phyloP scores from a whole-genome alignment of 2,113 vertebrate genomes.

The Ammodytes marinus region DNA sequence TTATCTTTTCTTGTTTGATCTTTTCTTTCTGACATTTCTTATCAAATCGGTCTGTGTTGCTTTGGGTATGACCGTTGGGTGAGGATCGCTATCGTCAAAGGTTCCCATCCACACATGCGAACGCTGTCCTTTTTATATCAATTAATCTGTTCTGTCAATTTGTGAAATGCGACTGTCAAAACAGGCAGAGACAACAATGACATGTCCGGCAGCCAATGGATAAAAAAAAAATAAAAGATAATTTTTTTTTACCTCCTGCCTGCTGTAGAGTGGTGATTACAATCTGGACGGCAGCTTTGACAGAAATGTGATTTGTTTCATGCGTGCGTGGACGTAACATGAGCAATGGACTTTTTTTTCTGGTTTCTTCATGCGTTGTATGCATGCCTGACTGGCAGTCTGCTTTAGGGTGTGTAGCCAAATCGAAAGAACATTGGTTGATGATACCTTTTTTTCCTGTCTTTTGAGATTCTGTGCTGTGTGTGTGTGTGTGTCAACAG shows the following conservation, averaged over 20 bases:
- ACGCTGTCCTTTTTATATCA: conserved; percentile 15
- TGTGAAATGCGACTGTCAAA: conserved; percentile 54
- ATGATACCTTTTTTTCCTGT: conserved; percentile 38
- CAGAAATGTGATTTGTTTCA: conserved; percentile 52
- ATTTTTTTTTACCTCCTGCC: background rate
- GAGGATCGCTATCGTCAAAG: conserved; percentile 17
- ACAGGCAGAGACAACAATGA: conserved; percentile 23
- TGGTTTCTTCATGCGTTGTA: conserved; percentile 27
- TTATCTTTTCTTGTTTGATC: background rate
- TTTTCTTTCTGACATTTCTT: background rate
- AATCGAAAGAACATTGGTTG: conserved; percentile 61
- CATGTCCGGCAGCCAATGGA: conserved; percentile 29
- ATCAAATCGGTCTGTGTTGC: conserved; percentile 5
- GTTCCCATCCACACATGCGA: conserved; percentile 22
- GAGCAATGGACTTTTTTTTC: conserved; percentile 14
- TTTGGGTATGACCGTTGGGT: too few relatives aligned
- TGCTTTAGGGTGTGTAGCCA: conserved; percentile 37
- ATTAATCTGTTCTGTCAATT: conserved; percentile 57
- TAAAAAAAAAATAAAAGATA: background rate
- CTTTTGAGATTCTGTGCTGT: conserved; percentile 36
- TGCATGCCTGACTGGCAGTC: conserved; percentile 47
- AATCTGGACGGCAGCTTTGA: conserved; percentile 54
- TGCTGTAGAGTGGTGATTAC: conserved; percentile 36
- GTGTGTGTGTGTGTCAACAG: conserved; percentile 42
- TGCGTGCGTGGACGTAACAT: conserved; percentile 14